Evolutionary conservation across 2,113 vertebrate species (phyloP).

Genomic region (Ageneiosus marmoratus): DNA sequence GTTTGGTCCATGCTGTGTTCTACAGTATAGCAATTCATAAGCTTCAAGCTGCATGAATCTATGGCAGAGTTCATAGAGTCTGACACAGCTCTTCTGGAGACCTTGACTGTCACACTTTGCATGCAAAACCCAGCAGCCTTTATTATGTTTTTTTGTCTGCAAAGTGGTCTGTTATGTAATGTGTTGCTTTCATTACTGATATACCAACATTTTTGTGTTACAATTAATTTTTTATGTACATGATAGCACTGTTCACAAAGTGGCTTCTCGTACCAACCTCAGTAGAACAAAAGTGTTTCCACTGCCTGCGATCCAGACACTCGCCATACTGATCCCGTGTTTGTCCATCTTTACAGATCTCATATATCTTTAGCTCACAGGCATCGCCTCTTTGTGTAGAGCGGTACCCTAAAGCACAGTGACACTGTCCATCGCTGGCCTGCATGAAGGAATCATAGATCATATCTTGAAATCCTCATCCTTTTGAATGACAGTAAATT

Average conservation of each 20-base stretch:
- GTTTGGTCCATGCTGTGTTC: background rate
- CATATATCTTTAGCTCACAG: constrained; percentile 69
- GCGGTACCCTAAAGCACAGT: constrained; percentile 75
- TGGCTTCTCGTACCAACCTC: constrained; percentile 69
- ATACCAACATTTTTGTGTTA: too few relatives aligned
- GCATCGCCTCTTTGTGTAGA: constrained; percentile 45
- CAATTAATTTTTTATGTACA: background rate
- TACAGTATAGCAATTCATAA: background rate
- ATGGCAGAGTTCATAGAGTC: background rate
- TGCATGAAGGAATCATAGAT: constrained; percentile 54
- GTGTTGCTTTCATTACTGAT: too few relatives aligned
- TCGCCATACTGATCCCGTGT: constrained; percentile 79
- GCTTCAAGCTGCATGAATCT: background rate
- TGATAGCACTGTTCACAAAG: constrained; percentile 5
- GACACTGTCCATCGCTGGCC: constrained; percentile 78
- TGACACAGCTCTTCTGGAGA: too few relatives aligned
- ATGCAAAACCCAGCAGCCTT: too few relatives aligned
- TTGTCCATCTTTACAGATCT: constrained; percentile 72
- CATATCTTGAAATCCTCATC: background rate
- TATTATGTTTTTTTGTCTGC: too few relatives aligned
- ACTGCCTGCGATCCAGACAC: constrained; percentile 77
- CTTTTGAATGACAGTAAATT: constrained; percentile 4
- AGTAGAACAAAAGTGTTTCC: constrained; percentile 77
- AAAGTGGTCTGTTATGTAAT: too few relatives aligned
- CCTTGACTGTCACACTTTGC: too few relatives aligned